A percentile compares a stretch with the other conserved stretches of the same genome.
Conservation (phyloP, 2,888 invertebrate genomes). For the Sphaerophoria taeniata region DNA sequence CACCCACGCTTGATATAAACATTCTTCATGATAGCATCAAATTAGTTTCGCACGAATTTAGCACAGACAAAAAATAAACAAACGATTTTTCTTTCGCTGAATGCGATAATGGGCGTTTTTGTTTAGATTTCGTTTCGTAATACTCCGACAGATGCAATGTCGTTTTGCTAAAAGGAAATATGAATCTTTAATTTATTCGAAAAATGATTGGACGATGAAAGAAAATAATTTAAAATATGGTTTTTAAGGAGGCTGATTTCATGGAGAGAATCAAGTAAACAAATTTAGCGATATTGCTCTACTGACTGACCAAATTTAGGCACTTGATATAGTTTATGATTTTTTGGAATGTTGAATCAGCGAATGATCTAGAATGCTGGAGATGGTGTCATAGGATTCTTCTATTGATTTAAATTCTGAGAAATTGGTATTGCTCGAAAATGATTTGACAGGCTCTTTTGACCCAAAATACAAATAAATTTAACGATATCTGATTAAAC, state of each 20-base stretch:
- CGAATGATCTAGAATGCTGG: background rate
- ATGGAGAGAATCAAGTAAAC: conserved; percentile 13
- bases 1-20: background rate
- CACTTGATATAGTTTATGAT: background rate
- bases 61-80: conserved; percentile 9
- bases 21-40: background rate
- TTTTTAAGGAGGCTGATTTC: conserved; percentile 1
- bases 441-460: no score
- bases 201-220: background rate
- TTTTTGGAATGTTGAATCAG: background rate
- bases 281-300: conserved; percentile 12
- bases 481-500: no score
- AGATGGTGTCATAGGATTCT: background rate
- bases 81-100: background rate
- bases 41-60: conserved; percentile 6
- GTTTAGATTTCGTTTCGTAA: conserved; percentile 14
- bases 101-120: background rate
- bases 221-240: background rate
- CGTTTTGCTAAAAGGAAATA: conserved; percentile 2
- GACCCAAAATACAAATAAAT: no score
- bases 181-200: background rate
- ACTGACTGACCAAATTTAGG: conserved; percentile 27
- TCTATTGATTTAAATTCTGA: background rate
- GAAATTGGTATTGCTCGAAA: no score
- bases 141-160: conserved; percentile 8